Base-by-base conservation (phyloP, 2,797 vertebrate genomes). In the Channa striata region DNA sequence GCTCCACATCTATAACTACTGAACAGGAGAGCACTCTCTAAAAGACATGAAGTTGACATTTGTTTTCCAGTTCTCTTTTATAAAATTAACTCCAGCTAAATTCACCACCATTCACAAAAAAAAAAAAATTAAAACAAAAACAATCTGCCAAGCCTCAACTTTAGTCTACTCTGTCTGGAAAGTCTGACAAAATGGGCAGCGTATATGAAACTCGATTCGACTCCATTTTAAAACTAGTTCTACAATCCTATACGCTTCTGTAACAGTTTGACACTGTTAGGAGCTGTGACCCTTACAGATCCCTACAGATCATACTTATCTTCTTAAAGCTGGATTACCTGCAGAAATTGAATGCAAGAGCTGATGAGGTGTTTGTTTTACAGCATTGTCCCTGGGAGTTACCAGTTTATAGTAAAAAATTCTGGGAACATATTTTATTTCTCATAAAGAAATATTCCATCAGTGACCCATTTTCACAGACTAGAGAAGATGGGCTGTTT, bases 21-120 rank as follows among this genome's bases (percentile, higher is more conserved):
- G 59, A 23, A 44, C 30, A 73, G 82, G 72, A 37, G 16, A 78
- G 68, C 30, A 36, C 72, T 68, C 61, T 57, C 48, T 72, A 78
- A 81, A 81, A 80, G 39, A 78, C 43, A 37, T 50, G 36, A 60
- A 81, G 54, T 5, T 67, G 82, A 53, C 57, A 68, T 52, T 78
- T 72, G 68, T 72, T 83, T 87, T 80, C 68, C 68, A 70, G 50
- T 2, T 30, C 78, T 70, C 40, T 51, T 17, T 7, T 11, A 61
- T 86, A 75, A 64, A 82, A 84, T n/a, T 54, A 69, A n/a, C n/a
- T 79, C 64, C 68, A 83, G 68, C 77, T 85, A 69, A 65, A 82
- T 52, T 73, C 43, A 54, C 17, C 40, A 61, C 17, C 59, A 47
- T 75, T 48, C 7, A 49, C 52, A 62, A 48, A 43, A 50, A 30